These are phyloP conservation scores for Lithobates sylvaticus DNA, from an alignment of 2,797 vertebrate genomes.

Conservation along the genomic window DNA sequence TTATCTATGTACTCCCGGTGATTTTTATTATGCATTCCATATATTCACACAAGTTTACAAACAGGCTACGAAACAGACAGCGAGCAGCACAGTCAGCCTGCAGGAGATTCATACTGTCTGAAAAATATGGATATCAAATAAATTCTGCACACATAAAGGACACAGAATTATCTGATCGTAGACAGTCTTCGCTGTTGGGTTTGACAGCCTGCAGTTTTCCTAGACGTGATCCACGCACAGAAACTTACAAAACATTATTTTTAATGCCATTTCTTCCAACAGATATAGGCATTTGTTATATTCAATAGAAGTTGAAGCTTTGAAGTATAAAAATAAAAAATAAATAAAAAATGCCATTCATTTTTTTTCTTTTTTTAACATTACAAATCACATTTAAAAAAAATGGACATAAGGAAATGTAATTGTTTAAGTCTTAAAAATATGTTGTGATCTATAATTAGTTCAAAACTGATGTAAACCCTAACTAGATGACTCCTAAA, in stretches of 20 bases:
- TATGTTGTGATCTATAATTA: too few species aligned
- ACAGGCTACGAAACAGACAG: not conserved
- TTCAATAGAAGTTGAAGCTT: not conserved
- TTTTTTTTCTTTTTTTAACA: too few species aligned
- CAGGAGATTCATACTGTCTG: conserved; percentile 13
- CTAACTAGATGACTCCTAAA: too few species aligned
- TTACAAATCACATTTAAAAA: too few species aligned
- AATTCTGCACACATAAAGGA: not conserved
- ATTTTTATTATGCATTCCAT: conserved; percentile 11
- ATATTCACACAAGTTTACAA: not conserved
- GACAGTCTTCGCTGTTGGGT: conserved; percentile 10
- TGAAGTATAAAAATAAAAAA: not conserved
- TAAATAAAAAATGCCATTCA: too few species aligned
- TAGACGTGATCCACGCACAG: not conserved
- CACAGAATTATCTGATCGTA: conserved; percentile 17
- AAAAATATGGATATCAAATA: conserved; percentile 34
- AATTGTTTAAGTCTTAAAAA: too few species aligned
- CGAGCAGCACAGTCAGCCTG: not conserved
- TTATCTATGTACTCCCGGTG: not conserved
- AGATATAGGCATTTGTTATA: conserved; percentile 9
- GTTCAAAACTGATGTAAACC: too few species aligned
- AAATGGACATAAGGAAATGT: too few species aligned
- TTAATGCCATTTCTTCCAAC: conserved; percentile 1
- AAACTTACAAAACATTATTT: not conserved
- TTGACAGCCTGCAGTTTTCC: not conserved